Evolutionary conservation across 2,113 vertebrate species (phyloP).

Genomic region (Pelusios castaneus): DNA sequence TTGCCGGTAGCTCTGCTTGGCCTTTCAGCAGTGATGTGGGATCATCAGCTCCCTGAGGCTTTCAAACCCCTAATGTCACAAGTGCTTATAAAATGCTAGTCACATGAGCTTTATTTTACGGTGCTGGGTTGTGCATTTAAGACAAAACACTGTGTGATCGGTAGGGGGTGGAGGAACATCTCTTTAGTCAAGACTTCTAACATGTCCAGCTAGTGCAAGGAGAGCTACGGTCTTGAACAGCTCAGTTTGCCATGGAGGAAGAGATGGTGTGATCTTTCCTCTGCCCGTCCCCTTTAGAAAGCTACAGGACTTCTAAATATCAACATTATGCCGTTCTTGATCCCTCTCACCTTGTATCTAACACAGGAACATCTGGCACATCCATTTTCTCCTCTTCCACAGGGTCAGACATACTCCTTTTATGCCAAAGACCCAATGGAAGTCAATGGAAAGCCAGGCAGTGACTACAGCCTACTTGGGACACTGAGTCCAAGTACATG

Average conservation of each 20-base stretch:
- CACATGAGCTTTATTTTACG: slow-evolving; percentile 26
- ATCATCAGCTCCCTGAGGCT: background rate
- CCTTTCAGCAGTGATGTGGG: background rate
- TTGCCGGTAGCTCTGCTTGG: background rate
- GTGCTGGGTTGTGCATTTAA: background rate
- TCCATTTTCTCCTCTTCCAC: background rate
- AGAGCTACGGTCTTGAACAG: background rate
- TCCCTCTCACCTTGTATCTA: background rate
- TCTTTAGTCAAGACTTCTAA: slow-evolving; percentile 36
- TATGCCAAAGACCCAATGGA: too few relatives aligned
- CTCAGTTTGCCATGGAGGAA: rapidly evolving
- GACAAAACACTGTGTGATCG: background rate
- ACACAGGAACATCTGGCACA: background rate
- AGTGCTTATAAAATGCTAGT: slow-evolving; percentile 1
- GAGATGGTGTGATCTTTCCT: background rate
- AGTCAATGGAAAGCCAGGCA: too few relatives aligned
- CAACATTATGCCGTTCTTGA: rapidly evolving
- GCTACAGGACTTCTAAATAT: background rate
- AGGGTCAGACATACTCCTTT: background rate
- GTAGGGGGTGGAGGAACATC: slow-evolving; percentile 26
- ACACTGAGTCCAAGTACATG: too few relatives aligned
- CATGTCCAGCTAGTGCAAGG: slow-evolving; percentile 1
- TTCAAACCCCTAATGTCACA: background rate
- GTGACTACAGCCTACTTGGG: too few relatives aligned
- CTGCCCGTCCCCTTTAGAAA: background rate